Base-by-base conservation (phyloP, 2,888 invertebrate genomes). In the Artemia sinica region DNA sequence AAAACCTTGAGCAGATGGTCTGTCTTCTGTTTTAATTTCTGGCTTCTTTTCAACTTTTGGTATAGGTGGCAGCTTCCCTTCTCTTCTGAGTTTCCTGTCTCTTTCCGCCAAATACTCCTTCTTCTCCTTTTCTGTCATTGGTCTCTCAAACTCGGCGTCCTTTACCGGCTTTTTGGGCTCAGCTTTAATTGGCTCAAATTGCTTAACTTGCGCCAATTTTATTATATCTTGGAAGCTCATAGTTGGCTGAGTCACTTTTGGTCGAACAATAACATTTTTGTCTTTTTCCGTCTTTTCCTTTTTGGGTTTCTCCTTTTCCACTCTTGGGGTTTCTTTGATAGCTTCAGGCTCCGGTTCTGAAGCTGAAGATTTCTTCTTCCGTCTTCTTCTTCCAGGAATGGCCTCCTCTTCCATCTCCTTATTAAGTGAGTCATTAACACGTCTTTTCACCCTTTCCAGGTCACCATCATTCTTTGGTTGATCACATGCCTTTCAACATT, bases 61-160 rank as follows among this genome's bases (percentile, higher is more conserved):
- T 71, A 72, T 74, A 52, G 74, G 75, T 50, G 76, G 69, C 71
- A 73, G 69, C 70, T 74, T 73, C 11, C 72, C 73, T 66, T 68
- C 69, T 67, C 71, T 71, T 69, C 71, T 68, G 52, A 72, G 70
- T 69, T 72, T 73, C 58, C 72, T 70, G 41, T 71, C 72, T 52
- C 72, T 71, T 68, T 71, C 71, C 58, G 83, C 80, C 74, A 87
- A 84, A 74, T 84, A 82, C 75, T 90, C 89, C 66, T 81, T 81
- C 75, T 83, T 88, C 75, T 92, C 90, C 73, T 85, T 87, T 73
- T 88, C 88, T 0, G 91, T 91, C 81, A 91, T 84, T 12, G 85
- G 80, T 65, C 88, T 81, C 72, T 88, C 89, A 70, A 73, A 74
- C 9, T 72, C 71, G 13, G 73, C 72, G 49, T 72, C 72, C 41